Percentiles rank a stretch among this genome's conserved stretches.
phyloP scores from a whole-genome alignment of 2,113 vertebrate genomes.

The Leucopsar rothschildi region DNA sequence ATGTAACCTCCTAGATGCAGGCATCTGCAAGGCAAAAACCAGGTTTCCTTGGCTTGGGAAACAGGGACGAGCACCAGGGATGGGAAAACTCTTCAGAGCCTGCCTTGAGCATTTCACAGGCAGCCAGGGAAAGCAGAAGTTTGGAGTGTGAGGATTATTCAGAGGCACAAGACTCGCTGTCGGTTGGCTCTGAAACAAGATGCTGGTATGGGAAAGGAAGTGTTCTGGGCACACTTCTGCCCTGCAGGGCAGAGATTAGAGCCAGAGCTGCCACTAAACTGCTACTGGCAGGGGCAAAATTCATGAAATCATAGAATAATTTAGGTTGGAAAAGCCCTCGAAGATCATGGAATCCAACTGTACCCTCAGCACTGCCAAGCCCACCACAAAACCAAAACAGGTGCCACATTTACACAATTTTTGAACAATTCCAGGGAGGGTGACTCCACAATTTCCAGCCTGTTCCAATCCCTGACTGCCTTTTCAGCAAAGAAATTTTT shows the following conservation, averaged over 20 bases:
- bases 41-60: background rate
- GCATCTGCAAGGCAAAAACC: background rate
- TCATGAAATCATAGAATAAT: background rate
- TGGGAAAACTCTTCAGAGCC: background rate
- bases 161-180: background rate
- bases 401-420: background rate
- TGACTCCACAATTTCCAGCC: background rate
- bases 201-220: background rate
- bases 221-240: background rate
- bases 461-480: background rate
- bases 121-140: background rate
- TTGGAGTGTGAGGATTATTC: background rate
- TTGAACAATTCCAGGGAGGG: background rate
- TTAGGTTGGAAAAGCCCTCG: background rate
- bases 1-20: background rate
- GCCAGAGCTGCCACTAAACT: background rate
- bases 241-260: fast-evolving
- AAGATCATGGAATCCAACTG: background rate
- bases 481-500: background rate
- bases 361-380: background rate
- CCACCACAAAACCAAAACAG: background rate
- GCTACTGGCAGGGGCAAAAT: background rate
- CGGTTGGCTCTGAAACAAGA: background rate
- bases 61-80: fast-evolving
- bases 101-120: background rate